phyloP scores from a whole-genome alignment of 1,140 invertebrate genomes.

The Drosophila ercepeae region DNA sequence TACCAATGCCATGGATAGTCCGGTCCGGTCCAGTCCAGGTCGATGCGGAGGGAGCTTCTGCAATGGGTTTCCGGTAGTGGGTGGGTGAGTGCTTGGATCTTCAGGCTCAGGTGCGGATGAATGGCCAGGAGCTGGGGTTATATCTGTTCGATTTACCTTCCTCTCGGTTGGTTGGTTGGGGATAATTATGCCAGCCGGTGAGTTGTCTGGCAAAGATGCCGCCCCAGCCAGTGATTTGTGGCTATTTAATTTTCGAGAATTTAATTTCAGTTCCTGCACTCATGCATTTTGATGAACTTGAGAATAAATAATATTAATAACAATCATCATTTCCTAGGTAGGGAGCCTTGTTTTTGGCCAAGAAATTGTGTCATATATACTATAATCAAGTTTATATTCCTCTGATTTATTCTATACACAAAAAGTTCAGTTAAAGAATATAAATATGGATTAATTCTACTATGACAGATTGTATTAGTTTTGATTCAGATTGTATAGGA shows the following conservation, averaged over 20 bases:
- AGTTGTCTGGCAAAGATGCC: constrained; percentile 10
- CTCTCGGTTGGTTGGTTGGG: background rate
- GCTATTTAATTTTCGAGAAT: constrained; percentile 8
- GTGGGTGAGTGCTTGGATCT: too few species aligned
- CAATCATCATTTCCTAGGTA: background rate
- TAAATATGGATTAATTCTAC: background rate
- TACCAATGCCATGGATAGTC: constrained; percentile 34
- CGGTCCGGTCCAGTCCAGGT: background rate
- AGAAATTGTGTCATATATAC: background rate
- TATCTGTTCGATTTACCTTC: background rate
- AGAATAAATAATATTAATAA: background rate
- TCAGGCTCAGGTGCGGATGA: constrained; percentile 31
- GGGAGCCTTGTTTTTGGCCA: background rate
- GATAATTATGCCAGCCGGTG: constrained; percentile 31
- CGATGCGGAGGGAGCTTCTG: constrained; percentile 9
- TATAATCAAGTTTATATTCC: background rate
- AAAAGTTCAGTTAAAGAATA: background rate
- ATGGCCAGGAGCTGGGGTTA: background rate
- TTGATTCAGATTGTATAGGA: too few species aligned
- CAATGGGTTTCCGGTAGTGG: constrained; percentile 11
- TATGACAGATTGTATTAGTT: background rate
- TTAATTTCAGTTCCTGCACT: background rate
- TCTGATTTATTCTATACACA: background rate
- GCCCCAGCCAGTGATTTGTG: constrained; percentile 10
- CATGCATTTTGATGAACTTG: background rate